Evolutionary conservation across 1,140 invertebrate genomes (phyloP).

Genomic region (Akabosia matsudoensis): DNA sequence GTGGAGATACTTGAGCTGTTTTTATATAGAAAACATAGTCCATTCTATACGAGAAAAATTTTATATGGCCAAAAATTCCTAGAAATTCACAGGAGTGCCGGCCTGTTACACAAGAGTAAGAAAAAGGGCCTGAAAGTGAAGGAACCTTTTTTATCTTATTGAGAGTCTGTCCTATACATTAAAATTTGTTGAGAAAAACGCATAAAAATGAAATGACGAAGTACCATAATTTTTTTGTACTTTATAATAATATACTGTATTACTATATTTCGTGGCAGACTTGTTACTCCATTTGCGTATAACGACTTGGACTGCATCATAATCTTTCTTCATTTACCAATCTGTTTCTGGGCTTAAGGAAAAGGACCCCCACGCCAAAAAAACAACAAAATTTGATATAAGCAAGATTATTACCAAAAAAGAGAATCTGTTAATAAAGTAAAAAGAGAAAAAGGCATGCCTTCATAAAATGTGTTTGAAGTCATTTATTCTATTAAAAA

Average conservation of each 20-base stretch:
- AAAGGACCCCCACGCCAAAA: conserved; percentile 46
- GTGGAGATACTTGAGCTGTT: conserved; percentile 37
- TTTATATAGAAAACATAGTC: background rate
- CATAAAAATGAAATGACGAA: conserved; percentile 8
- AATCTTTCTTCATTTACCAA: conserved; percentile 1
- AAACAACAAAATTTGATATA: conserved; percentile 34
- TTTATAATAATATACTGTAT: background rate
- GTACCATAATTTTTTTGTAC: background rate
- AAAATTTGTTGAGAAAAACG: background rate
- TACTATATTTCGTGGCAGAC: too few species aligned
- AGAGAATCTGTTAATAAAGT: conserved; percentile 14
- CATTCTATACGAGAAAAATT: conserved; percentile 14
- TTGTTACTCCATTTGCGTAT: too few species aligned
- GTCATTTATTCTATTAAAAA: conserved; percentile 18
- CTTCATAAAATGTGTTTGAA: conserved; percentile 12
- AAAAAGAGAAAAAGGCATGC: conserved; percentile 13
- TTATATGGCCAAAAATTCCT: conserved; percentile 47
- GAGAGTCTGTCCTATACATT: conserved; percentile 3
- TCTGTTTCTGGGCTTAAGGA: conserved; percentile 1
- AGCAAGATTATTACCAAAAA: conserved; percentile 15
- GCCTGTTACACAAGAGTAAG: background rate
- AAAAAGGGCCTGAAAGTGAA: background rate
- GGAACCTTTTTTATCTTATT: background rate
- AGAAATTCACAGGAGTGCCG: conserved; percentile 46
- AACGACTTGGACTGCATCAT: too few species aligned